Conservation (phyloP, 2,113 vertebrate species). For the Psophia crepitans region DNA sequence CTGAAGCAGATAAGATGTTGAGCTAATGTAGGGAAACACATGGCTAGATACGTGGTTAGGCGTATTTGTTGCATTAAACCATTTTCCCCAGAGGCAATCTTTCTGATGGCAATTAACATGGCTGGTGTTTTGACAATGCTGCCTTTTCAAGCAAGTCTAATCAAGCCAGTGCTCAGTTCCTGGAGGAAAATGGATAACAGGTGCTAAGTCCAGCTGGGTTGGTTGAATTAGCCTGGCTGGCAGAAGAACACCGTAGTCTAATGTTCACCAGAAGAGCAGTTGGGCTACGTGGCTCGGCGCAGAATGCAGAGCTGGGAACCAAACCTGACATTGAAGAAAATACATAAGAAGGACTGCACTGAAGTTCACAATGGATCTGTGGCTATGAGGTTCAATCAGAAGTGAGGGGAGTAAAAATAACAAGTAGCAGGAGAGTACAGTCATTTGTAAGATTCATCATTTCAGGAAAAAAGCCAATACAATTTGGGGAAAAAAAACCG, state of each 20-base stretch:
- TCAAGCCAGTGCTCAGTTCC: neutral
- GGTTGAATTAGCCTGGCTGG: neutral
- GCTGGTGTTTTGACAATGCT: neutral
- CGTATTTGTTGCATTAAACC: neutral
- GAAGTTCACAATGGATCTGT: neutral
- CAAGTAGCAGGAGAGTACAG: neutral
- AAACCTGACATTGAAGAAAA: neutral
- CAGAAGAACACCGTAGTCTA: neutral
- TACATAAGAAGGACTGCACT: neutral
- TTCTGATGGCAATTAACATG: neutral
- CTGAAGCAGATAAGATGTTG: neutral
- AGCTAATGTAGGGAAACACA: constrained; percentile 10
- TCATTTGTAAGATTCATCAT: neutral
- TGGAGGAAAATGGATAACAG: constrained; percentile 13
- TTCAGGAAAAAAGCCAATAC: neutral
- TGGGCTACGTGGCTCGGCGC: neutral
- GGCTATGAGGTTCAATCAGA: neutral
- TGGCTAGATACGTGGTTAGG: neutral
- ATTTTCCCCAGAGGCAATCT: neutral
- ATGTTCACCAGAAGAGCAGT: neutral
- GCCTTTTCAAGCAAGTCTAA: neutral
- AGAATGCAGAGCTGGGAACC: rapidly evolving
- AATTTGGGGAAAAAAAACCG: neutral
- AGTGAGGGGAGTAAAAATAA: neutral
- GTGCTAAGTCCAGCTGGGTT: neutral